Evolutionary conservation across 2,113 vertebrate genomes (phyloP).

Genomic region (Triplophysa dalaica): DNA sequence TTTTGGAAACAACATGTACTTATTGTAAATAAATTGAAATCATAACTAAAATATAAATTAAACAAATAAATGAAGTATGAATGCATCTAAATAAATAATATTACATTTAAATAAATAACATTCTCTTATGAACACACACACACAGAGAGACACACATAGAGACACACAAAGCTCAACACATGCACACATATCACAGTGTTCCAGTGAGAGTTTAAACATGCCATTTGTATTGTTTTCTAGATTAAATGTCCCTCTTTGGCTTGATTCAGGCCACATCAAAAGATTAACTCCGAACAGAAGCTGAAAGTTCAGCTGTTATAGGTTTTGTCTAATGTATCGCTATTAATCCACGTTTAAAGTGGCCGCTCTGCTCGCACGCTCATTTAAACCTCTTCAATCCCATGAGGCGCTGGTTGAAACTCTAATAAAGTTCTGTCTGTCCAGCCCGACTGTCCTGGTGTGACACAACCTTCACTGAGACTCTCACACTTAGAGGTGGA

Average conservation of each 20-base stretch:
- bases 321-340: background rate
- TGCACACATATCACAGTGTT: background rate
- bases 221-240: background rate
- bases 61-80: too few relatives aligned
- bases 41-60: too few relatives aligned
- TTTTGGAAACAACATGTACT: too few relatives aligned
- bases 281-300: background rate
- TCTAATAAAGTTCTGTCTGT: background rate
- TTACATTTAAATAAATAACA: too few relatives aligned
- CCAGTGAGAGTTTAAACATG: background rate
- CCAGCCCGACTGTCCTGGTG: background rate
- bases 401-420: background rate
- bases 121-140: too few relatives aligned
- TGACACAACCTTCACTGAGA: slow-evolving; percentile 2
- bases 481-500: slow-evolving; percentile 29
- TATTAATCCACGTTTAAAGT: background rate
- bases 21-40: too few relatives aligned
- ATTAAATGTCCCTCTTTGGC: background rate
- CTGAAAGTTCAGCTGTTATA: background rate
- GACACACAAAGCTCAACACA: background rate
- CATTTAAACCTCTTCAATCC: background rate
- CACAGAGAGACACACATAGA: background rate
- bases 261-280: background rate
- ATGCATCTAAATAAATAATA: too few relatives aligned
- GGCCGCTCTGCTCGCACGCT: background rate